Percentiles rank a stretch among this genome's conserved stretches.
phyloP scores from a whole-genome alignment of 2,113 vertebrate genomes.

The Struthio camelus region DNA sequence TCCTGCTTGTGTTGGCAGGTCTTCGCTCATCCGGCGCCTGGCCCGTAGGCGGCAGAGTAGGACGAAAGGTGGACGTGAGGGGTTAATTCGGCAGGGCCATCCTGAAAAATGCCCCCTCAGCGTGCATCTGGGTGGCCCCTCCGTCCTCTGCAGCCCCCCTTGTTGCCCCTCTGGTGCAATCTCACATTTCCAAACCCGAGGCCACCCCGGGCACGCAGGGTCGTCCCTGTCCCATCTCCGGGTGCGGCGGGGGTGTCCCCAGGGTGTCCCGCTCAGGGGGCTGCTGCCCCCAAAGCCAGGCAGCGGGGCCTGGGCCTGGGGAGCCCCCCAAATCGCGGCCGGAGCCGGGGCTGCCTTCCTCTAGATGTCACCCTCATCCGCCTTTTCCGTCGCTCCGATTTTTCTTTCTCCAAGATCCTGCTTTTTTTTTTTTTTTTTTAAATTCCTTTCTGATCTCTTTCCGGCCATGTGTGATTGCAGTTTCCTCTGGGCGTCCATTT shows the following conservation, averaged over 20 bases:
- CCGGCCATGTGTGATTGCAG: slow-evolving; percentile 78
- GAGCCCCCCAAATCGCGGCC: background rate
- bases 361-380: slow-evolving; percentile 44
- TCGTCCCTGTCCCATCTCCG: too few relatives aligned
- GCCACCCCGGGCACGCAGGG: background rate
- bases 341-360: background rate
- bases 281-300: background rate
- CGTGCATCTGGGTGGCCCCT: too few relatives aligned
- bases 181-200: too few relatives aligned
- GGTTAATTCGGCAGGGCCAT: background rate
- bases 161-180: background rate
- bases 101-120: background rate
- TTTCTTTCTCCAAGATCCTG: slow-evolving; percentile 44
- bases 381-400: background rate
- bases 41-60: background rate
- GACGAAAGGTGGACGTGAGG: background rate
- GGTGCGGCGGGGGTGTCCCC: too few relatives aligned
- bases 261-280: background rate
- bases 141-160: background rate
- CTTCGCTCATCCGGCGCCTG: background rate
- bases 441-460: slow-evolving; percentile 76
- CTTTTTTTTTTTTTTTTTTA: slow-evolving; percentile 29
- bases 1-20: fast-evolving
- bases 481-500: slow-evolving; percentile 76
- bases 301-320: background rate